Evolutionary conservation across 2,797 vertebrate genomes (phyloP).

Genomic region (Alca torda): DNA sequence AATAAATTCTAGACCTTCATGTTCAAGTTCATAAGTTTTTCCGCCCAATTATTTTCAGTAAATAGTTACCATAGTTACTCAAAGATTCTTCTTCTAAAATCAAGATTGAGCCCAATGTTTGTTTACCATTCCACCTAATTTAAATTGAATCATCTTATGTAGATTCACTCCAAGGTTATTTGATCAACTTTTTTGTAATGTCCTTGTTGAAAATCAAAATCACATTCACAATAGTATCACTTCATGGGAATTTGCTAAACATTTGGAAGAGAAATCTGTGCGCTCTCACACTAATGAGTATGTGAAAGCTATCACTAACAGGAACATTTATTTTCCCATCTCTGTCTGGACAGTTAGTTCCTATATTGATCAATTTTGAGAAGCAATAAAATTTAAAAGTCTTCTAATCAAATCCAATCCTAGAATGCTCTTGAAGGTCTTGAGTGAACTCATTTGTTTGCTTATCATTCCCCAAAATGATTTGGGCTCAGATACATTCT

Average conservation of each 20-base stretch:
- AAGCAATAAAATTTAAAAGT: background rate
- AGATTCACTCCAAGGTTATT: background rate
- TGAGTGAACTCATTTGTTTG: background rate
- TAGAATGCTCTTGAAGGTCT: background rate
- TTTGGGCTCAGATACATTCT: background rate
- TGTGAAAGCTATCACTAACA: background rate
- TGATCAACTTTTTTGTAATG: background rate
- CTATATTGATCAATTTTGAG: background rate
- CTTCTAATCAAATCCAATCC: background rate
- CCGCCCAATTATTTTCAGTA: slow-evolving; percentile 28
- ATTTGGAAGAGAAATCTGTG: background rate
- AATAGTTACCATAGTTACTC: slow-evolving; percentile 36
- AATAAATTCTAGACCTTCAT: background rate
- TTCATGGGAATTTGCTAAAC: background rate
- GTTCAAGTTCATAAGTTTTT: background rate
- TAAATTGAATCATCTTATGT: background rate
- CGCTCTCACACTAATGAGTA: background rate
- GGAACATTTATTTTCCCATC: background rate
- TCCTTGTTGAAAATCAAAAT: background rate
- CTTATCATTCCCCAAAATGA: background rate
- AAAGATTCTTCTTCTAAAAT: background rate
- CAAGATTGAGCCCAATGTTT: background rate
- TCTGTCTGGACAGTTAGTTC: background rate
- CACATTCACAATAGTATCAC: background rate
- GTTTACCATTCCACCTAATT: background rate